Evolutionary conservation across 2,888 invertebrate genomes (phyloP), one percentile per base, ranked within the genome.

Genomic region (Lissocephala sabroskyi): DNA sequence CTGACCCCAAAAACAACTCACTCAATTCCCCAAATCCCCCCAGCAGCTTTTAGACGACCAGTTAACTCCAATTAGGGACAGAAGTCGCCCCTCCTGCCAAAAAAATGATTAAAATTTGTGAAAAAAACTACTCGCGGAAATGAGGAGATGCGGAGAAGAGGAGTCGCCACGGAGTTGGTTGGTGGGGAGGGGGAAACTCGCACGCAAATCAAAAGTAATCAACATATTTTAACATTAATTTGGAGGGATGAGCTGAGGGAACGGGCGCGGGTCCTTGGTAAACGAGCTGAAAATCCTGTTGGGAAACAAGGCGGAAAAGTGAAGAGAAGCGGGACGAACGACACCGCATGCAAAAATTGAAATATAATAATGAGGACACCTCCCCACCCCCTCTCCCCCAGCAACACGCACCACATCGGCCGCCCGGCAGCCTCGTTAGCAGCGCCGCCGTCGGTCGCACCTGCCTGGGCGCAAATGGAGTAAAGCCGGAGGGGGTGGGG

Each of bases 291-390:
- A 65, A 62, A 59, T 63, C 49, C 51, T 52, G 44, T 45, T 41
- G 53, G 56, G 53, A 62, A n/a, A n/a, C 19, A 39, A 51, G 26
- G 28, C 14, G 30, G 41, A 46, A 45, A 40, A n/a, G 35, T 14
- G 18, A 18, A 26, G 32, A 47, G n/a, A 23, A 23, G 23, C 23
- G 7, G n/a, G 23, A 23, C 23, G 4, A 35, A 16, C 33, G 26
- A 43, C 19, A 16, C 43, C 23, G 18, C 36, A 45, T 17, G 29
- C 45, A 36, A 45, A n/a, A 45, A 45, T 45, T 47, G 71, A 74
- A 70, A 71, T 70, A 71, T 71, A 74, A 71, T 71, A 71, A 74
- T 74, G 75, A 71, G 71, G 70, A 65, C 70, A 64, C 56, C 59
- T 59, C 35, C 11, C 14, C 39, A 29, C 30, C 52, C 56, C 49